Base-by-base conservation (phyloP, 1,140 invertebrate species). In the Pseudomyrmex concolor region DNA sequence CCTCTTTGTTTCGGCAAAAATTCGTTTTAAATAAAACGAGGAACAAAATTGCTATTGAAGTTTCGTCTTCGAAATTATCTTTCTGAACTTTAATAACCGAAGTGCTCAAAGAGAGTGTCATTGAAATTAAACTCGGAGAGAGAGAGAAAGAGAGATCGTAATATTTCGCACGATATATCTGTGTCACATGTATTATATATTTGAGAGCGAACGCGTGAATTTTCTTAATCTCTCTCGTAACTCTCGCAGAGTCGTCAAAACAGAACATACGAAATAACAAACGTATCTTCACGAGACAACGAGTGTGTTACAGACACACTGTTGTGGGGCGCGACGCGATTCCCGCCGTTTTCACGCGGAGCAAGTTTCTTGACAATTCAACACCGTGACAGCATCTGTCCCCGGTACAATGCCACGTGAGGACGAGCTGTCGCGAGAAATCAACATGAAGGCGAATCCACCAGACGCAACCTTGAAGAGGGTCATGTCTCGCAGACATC, bases 401-500 rank as follows among this genome's bases (percentile, higher is more conserved):
- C 10, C 54, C 45, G 48, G 34, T 78, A 80, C 66, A 80, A 80
- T 80, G 22, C 54, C 76, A 80, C 66, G 66, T 80, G 76, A 80
- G 76, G 22, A 80, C 22, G 43, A 57, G 15, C 66, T n/a, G 54
- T 80, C 76, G 50, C 66, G 54, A 59, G 76, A 59, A 80, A 59
- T 80, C 54, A 80, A 59, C 76, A 48, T 7, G 43, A 59, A 80
- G 76, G n/a, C 43, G 22, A 80, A 80, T 71, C 64, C 54, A 17
- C 54, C 54, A 48, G 64, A 50, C 76, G 76, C n/a, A 80, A 80
- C 76, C 76, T 80, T 80, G 76, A 80, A 80, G 66, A 80, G 76
- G 76, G 76, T 80, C 76, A 59, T 80, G 76, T 80, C 66, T 80
- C 76, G 76, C 55, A 70, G 76, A 71, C 76, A 48, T 80, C 76